Evolutionary conservation across 2,888 invertebrate genomes (phyloP).

Genomic region (Flexamia atlantica): DNA sequence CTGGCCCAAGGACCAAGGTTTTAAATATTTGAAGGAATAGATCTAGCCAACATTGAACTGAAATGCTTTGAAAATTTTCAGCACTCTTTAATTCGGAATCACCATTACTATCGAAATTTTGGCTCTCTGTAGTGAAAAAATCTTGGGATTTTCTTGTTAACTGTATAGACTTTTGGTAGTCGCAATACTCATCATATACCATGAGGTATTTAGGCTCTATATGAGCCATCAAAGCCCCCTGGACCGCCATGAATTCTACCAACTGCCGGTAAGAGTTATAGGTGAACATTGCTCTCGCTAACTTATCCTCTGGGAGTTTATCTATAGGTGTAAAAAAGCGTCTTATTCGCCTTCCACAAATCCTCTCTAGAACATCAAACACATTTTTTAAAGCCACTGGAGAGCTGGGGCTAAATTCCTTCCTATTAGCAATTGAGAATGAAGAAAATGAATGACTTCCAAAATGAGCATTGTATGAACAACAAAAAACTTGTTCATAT

Average conservation of each 20-base stretch:
- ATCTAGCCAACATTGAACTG: constrained; percentile 78
- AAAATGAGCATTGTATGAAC: constrained; percentile 54
- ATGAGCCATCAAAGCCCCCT: constrained; percentile 74
- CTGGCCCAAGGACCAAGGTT: constrained; percentile 67
- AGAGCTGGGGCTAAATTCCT: neutral
- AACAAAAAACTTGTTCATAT: constrained; percentile 70
- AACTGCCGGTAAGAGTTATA: constrained; percentile 73
- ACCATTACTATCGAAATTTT: neutral
- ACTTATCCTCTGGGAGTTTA: constrained; percentile 69
- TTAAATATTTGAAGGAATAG: constrained; percentile 81
- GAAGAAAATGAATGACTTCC: constrained; percentile 31
- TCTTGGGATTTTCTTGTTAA: neutral
- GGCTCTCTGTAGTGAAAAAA: neutral
- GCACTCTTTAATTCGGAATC: neutral
- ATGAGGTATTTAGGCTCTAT: constrained; percentile 74
- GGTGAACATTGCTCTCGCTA: constrained; percentile 70
- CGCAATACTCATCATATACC: constrained; percentile 73
- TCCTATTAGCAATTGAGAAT: neutral
- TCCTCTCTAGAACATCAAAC: constrained; percentile 68
- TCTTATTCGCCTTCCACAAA: constrained; percentile 66
- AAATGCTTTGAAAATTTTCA: neutral
- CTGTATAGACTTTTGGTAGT: neutral
- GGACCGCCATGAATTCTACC: constrained; percentile 72
- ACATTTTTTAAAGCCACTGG: constrained; percentile 17
- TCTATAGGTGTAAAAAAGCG: constrained; percentile 40